Evolutionary conservation across 2,888 invertebrate genomes (phyloP).

Genomic region (Chaitophorus viminalis): DNA sequence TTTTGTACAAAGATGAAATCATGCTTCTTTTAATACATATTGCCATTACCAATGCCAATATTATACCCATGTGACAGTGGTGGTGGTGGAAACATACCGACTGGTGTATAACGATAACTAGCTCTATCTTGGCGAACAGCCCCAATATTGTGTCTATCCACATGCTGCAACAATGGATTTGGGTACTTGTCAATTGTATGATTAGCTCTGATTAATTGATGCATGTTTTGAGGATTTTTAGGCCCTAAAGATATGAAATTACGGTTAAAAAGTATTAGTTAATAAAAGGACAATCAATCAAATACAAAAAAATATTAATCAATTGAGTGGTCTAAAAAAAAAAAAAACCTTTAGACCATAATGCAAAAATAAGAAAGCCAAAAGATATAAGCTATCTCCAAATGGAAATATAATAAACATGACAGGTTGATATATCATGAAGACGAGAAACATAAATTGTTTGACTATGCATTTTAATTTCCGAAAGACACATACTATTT

Average conservation of each 20-base stretch:
- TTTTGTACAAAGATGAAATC: constrained; percentile 33
- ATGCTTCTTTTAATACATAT: constrained; percentile 42
- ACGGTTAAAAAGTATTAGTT: constrained; percentile 1
- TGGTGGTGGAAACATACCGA: constrained; percentile 52
- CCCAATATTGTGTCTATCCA: constrained; percentile 61
- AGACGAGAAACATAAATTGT: not conserved
- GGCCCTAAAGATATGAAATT: constrained; percentile 35
- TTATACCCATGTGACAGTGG: constrained; percentile 60
- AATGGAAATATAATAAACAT: not conserved
- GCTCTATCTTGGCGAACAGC: constrained; percentile 63
- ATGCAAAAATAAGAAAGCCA: constrained; percentile 40
- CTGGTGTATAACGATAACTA: constrained; percentile 63
- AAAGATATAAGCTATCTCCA: constrained; percentile 35
- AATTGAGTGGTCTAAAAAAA: constrained; percentile 15
- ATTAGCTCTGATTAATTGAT: constrained; percentile 50
- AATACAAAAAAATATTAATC: constrained; percentile 12
- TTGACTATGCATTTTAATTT: too few species aligned
- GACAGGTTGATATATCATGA: not conserved
- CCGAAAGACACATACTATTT: too few species aligned
- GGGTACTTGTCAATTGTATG: constrained; percentile 52
- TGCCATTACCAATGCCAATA: constrained; percentile 62
- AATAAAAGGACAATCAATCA: constrained; percentile 2
- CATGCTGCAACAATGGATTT: constrained; percentile 44
- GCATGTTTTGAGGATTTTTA: constrained; percentile 48
- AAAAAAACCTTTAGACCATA: constrained; percentile 59